Evolutionary conservation across 2,113 vertebrate species (phyloP).

Genomic region (Setophaga kirtlandii): DNA sequence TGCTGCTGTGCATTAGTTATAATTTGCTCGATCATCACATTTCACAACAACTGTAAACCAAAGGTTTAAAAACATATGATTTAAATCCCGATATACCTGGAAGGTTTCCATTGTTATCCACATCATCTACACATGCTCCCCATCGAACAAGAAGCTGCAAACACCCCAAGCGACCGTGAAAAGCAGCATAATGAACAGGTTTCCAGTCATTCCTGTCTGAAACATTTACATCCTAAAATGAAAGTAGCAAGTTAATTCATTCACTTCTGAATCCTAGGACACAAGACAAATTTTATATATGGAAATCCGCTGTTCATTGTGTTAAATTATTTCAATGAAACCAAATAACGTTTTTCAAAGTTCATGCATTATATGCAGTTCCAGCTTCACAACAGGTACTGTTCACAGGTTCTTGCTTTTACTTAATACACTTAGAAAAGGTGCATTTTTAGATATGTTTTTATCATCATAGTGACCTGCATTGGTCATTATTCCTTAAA

Average conservation of each 20-base stretch:
- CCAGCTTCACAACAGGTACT: not conserved
- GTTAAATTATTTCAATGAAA: not conserved
- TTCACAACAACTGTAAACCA: not conserved
- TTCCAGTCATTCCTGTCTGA: constrained; percentile 78
- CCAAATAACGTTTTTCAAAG: not conserved
- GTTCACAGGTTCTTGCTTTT: not conserved
- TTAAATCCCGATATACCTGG: constrained; percentile 70
- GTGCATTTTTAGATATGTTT: not conserved
- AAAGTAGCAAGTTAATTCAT: constrained; percentile 39
- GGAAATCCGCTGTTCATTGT: not conserved
- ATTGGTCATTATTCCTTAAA: not conserved
- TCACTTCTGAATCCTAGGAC: not conserved
- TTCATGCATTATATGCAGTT: not conserved
- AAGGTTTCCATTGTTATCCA: constrained; percentile 79
- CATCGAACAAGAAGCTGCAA: constrained; percentile 81
- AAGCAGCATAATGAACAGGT: constrained; percentile 80
- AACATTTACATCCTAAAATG: constrained; percentile 70
- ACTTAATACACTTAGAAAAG: not conserved
- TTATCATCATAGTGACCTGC: not conserved
- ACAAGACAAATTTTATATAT: not conserved
- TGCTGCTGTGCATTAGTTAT: not conserved
- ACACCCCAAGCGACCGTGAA: constrained; percentile 82
- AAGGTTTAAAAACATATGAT: not conserved
- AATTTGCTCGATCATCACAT: not conserved
- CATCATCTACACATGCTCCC: constrained; percentile 75